Conservation (phyloP, 1,140 invertebrate genomes). For the Zaprionus lachaisei region DNA sequence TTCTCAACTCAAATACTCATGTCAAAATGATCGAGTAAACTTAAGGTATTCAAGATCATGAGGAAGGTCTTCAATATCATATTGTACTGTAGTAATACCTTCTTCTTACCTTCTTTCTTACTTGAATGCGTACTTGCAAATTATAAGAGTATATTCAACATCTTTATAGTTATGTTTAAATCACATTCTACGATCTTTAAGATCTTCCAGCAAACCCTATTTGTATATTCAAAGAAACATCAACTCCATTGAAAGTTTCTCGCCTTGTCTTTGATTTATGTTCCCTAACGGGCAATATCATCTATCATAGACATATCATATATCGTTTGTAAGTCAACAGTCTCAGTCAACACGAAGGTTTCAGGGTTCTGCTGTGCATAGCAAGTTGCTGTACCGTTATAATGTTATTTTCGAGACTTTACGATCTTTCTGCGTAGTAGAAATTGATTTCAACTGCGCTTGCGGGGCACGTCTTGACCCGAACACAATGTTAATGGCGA, state of each 20-base stretch:
- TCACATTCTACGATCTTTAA: too few relatives aligned
- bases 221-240: neutral
- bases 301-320: neutral
- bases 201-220: neutral
- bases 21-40: too few relatives aligned
- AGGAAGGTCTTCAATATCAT: too few relatives aligned
- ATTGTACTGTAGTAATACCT: too few relatives aligned
- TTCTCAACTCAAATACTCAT: too few relatives aligned
- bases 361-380: neutral
- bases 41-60: too few relatives aligned
- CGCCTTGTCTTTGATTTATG: neutral
- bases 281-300: neutral
- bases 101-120: too few relatives aligned
- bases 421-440: conserved; percentile 1
- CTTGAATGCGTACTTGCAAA: too few relatives aligned
- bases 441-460: conserved; percentile 1
- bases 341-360: neutral
- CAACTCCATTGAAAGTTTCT: neutral
- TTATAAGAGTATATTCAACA: too few relatives aligned
- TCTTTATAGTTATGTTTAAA: neutral
- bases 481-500: conserved; percentile 8
- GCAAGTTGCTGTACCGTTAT: neutral
- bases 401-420: neutral
- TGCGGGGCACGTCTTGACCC: neutral
- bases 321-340: neutral